Conservation (phyloP, 2,888 invertebrate species). For the Eilema caniola region DNA sequence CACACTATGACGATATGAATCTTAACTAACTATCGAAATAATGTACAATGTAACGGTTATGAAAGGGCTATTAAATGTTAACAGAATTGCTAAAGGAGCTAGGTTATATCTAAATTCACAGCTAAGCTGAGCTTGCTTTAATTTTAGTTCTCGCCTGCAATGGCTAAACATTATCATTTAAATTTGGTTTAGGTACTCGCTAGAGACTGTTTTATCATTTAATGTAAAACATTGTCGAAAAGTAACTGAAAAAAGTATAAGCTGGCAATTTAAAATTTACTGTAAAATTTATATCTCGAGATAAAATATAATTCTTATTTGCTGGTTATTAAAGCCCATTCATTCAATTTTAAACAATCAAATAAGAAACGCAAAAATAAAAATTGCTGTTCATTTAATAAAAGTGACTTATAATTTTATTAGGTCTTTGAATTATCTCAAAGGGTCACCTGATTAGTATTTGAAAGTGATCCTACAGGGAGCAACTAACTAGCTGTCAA, state of each 20-base stretch:
- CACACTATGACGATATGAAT: slow-evolving; percentile 6
- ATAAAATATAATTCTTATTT: not conserved
- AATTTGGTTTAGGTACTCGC: slow-evolving; percentile 1
- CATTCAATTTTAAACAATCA: not conserved
- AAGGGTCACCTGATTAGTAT: slow-evolving; percentile 30
- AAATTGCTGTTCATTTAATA: not conserved
- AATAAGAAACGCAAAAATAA: slow-evolving; percentile 1
- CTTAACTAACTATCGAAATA: slow-evolving; percentile 7
- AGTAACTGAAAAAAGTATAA: not conserved
- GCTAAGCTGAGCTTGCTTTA: slow-evolving; percentile 11
- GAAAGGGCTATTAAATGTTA: slow-evolving; percentile 15
- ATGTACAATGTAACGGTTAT: slow-evolving; percentile 17
- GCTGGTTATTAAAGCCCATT: not conserved
- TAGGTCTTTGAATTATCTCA: slow-evolving; percentile 40
- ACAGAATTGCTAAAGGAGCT: slow-evolving; percentile 10
- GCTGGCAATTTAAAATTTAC: not conserved
- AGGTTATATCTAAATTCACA: slow-evolving; percentile 15
- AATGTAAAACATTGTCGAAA: not conserved
- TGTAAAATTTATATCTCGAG: not conserved
- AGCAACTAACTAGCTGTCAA: slow-evolving; percentile 51
- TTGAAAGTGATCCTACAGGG: slow-evolving; percentile 44
- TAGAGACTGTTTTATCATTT: not conserved
- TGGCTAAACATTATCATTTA: slow-evolving; percentile 15
- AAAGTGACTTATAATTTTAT: not conserved
- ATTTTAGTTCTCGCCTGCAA: slow-evolving; percentile 10